Base-by-base conservation (phyloP, 2,113 vertebrate genomes). In the Psammodynastes pulverulentus region DNA sequence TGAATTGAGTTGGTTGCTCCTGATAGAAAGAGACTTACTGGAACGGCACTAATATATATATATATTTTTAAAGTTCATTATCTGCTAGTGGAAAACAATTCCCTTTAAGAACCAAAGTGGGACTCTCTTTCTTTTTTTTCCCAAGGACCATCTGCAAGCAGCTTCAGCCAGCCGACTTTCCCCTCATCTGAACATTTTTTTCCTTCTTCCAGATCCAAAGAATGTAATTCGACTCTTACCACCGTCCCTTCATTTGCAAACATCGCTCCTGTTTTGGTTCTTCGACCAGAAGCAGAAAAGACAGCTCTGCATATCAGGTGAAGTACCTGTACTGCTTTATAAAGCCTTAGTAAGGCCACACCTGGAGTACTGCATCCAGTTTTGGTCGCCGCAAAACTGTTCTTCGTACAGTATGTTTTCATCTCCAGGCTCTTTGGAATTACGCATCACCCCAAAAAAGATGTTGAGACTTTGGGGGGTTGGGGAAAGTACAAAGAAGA, bases 1-100 rank as follows among this genome's bases (percentile, higher is more conserved):
- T 3, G 8, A 67, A 95, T 88, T 94, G 94, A 93, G 90, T 88
- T 93, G 48, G 89, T 89, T 92, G 84, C 84, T 87, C 72, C 93
- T 87, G 79, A 67, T 89, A 94, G 91, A 15, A 91, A 91, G 94
- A 95, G 92, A 91, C 94, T 96, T 94, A 94, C 94, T 95, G 95
- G 95, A 92, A 90, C 92, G 89, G 94, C 58, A 95, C 94, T 94
- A n/a, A 67, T 49, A 2, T 95, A 90, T 43, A 26, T 26, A 67
- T 49, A 2, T 95, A 90, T 43, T 58, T 26, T 58, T 9, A 58
- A 10, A 0, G 94, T 96, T 86, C 94, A 94, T 96, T 96, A 92
- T 95, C 94, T 95, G 1, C 62, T 92, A 90, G 95, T 93, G 92
- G 90, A 94, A 93, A 79, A 95, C 94, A 94, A 9, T 56, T 84